Evolutionary conservation across 2,797 vertebrate genomes (phyloP), one percentile per base, ranked within the genome.

Genomic region (Acanthurus lineatus): DNA sequence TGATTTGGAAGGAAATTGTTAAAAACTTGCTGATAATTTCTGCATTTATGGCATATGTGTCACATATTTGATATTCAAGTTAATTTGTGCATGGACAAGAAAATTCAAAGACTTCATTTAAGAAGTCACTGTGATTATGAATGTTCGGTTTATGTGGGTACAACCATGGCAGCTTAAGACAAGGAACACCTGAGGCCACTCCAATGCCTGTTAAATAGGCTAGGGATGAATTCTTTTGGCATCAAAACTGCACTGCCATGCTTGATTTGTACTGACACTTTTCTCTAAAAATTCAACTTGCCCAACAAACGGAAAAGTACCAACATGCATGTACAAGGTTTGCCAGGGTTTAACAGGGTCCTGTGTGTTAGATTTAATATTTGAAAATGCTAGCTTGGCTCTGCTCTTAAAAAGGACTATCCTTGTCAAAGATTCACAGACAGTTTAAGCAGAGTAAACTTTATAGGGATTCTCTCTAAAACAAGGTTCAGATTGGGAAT

Each of bases 371-470:
- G 9, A 48, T 63, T 59, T 73, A 20, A 17, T 17, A 68, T 25
- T 22, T 28, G 17, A 73, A 77, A 77, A 81, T 73, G 54, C 60
- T 75, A 12, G 40, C 40, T 69, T 73, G 68, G 44, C 16, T 75
- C 32, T 49, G 3, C 63, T 77, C 28, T 48, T 2, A 40, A 19
- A n/a, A 56, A 72, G 35, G 48, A 67, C 44, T 51, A 9, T 75
- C 35, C 38, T 74, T 71, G 57, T 83, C 72, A 78, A 49, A 68
- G 68, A 82, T 74, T 35, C 61, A 47, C 25, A 65, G 40, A 60
- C 38, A 65, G 49, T 60, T 71, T 35, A 67, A 86, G 73, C 52
- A 79, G 84, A 90, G 81, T 51, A n/a, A 86, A 82, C 72, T 80
- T 85, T 80, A 62, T 42, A 61, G 65, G 54, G 49, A 82, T 84